A percentile compares a stretch with the other conserved stretches of the same genome.
Evolutionary conservation across 1,140 invertebrate species (phyloP).

Genomic region (Drosophila hydei): DNA sequence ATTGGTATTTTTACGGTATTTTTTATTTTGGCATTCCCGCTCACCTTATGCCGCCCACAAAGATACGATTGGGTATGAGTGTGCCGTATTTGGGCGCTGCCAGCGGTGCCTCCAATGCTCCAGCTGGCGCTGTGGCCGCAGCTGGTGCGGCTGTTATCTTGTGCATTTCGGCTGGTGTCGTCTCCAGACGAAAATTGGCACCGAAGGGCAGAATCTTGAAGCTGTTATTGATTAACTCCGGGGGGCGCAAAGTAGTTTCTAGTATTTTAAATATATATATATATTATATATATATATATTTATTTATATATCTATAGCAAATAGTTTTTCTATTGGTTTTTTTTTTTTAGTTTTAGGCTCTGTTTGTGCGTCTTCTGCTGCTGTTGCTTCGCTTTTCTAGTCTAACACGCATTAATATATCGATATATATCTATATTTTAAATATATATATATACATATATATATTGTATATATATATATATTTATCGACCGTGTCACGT

Average conservation of each 20-base stretch:
- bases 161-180: slow-evolving; percentile 79
- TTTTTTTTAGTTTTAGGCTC: not conserved
- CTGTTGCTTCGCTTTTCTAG: slow-evolving; percentile 1
- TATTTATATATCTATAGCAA: slow-evolving; percentile 9
- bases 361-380: not conserved
- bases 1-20: slow-evolving; percentile 5
- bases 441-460: not conserved
- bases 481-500: slow-evolving; percentile 4
- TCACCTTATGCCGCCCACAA: slow-evolving; percentile 85
- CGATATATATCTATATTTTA: not conserved
- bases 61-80: slow-evolving; percentile 96
- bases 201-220: slow-evolving; percentile 83
- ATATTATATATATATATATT: not conserved
- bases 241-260: slow-evolving; percentile 26
- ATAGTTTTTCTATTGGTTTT: slow-evolving; percentile 35
- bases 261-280: not conserved
- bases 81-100: slow-evolving; percentile 90
- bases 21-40: not conserved
- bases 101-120: slow-evolving; percentile 84
- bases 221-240: slow-evolving; percentile 53
- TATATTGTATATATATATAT: not conserved
- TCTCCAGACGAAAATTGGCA: slow-evolving; percentile 82
- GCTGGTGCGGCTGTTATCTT: slow-evolving; percentile 77
- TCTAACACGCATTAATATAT: slow-evolving; percentile 20
- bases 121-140: slow-evolving; percentile 65